phyloP scores from a whole-genome alignment of 2,888 invertebrate genomes.

The Eulithis testata region DNA sequence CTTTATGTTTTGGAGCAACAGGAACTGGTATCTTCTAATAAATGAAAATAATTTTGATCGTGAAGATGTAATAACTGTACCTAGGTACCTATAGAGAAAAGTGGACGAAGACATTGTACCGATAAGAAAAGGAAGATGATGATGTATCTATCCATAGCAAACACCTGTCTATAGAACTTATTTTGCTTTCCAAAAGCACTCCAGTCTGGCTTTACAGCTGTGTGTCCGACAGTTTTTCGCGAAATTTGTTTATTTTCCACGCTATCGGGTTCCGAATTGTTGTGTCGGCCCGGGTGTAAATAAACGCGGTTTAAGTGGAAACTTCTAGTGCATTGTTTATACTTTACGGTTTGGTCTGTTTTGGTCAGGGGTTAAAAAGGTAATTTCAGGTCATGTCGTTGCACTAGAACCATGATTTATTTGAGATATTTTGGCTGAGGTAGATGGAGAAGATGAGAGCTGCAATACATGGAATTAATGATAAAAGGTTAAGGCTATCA shows the following conservation, averaged over 20 bases:
- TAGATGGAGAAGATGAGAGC: too few species aligned
- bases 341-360: conserved; percentile 13
- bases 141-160: too few species aligned
- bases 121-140: too few species aligned
- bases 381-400: neutral
- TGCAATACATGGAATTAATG: too few species aligned
- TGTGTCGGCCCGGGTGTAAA: conserved; percentile 53
- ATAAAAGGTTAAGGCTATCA: too few species aligned
- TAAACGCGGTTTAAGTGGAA: conserved; percentile 43
- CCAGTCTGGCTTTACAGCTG: conserved; percentile 28
- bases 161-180: conserved; percentile 32
- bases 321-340: conserved; percentile 28
- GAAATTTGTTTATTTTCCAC: conserved; percentile 53
- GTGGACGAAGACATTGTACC: too few species aligned
- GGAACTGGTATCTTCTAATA: too few species aligned
- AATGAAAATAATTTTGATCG: too few species aligned
- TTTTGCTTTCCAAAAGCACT: conserved; percentile 29
- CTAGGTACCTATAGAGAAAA: too few species aligned
- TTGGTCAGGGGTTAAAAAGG: conserved; percentile 4
- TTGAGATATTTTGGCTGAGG: too few species aligned
- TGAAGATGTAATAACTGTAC: too few species aligned
- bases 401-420: neutral
- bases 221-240: conserved; percentile 56
- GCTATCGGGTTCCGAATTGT: conserved; percentile 55
- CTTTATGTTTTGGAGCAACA: too few species aligned